Base-by-base conservation (phyloP, 1,140 invertebrate genomes). In the Drosophila lini region DNA sequence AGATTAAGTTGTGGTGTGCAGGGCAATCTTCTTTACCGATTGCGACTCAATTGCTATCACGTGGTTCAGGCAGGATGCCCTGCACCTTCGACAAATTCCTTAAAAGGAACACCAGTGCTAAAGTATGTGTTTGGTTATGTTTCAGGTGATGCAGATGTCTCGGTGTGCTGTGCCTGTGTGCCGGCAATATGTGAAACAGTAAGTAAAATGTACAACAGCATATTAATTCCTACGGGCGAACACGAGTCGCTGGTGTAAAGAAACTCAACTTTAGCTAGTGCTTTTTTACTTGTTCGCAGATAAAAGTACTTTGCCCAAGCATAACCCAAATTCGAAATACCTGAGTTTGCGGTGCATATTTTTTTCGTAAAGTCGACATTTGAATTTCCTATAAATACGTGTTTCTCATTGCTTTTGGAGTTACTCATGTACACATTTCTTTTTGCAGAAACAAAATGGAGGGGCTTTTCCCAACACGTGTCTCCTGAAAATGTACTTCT, bases 191-290 rank as follows among this genome's bases (percentile, higher is more conserved):
- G 15, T 48, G 5, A 75, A 63, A 44, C 61, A 50, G 74, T 82
- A 70, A 64, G 81, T 60, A 34, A 22, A 16, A n/a, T 8, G 13
- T 7, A 5, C 0, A 38, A 22, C 16, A 9, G 22, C 5, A 1
- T 15, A 15, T 38, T 28, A n/a, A n/a, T 16, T 9, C 3, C 4
- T 16, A 40, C 36, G 76, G 50, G 74, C 56, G 75, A 91, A 78
- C 84, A 70, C 58, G 89, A 91, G 89, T 91, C 90, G 90, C 90
- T 91, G 88, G 84, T 91, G 74, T 79, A 83, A 83, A 91, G 90
- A 91, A 59, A 50, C 9, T 50, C 80, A 22, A 82, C 86, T 91
- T 91, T 90, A 83, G 74, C 81, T 90, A 91, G 90, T 91, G 90
- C 90, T 91, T 91, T 59, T 88, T 89, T 85, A 79, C 63, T 64